A percentile compares a stretch with the other conserved stretches of the same genome.
Evolutionary conservation across 1,140 invertebrate species (phyloP).

Genomic region (Trichoplusia ni): DNA sequence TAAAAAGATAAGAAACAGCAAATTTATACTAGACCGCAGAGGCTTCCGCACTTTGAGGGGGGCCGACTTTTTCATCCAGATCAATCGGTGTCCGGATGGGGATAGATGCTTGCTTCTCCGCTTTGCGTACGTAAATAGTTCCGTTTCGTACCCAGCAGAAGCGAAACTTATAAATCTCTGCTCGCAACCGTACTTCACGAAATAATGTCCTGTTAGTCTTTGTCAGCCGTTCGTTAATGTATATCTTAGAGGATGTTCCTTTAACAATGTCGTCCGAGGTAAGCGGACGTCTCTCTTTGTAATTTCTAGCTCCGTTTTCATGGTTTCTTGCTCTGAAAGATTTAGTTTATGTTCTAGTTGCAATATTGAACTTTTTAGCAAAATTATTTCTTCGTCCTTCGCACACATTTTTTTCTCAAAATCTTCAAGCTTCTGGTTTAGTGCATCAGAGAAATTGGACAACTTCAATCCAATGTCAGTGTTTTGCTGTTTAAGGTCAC

Average conservation of each 20-base stretch:
- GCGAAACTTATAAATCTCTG: too few relatives aligned
- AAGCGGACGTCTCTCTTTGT: neutral
- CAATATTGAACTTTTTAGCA: neutral
- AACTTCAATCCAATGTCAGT: neutral
- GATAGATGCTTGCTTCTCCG: too few relatives aligned
- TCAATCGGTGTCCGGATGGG: too few relatives aligned
- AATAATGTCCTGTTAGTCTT: too few relatives aligned
- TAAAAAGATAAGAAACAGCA: too few relatives aligned
- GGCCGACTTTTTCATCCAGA: neutral
- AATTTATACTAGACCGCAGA: too few relatives aligned
- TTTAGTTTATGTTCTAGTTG: neutral
- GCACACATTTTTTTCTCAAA: neutral
- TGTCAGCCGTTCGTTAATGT: too few relatives aligned
- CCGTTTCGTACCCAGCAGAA: too few relatives aligned
- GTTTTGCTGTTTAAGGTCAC: neutral
- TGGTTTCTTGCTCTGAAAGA: neutral
- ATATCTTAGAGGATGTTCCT: too few relatives aligned
- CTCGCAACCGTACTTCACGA: too few relatives aligned
- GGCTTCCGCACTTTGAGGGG: too few relatives aligned
- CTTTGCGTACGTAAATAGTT: too few relatives aligned
- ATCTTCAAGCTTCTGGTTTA: neutral
- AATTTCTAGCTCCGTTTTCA: slow-evolving; percentile 1
- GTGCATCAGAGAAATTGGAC: neutral
- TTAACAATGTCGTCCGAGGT: neutral
- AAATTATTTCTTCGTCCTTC: neutral